Percentiles rank a stretch among this genome's conserved stretches.
These are phyloP conservation scores for Piscicola geometra DNA, from an alignment of 2,888 invertebrate genomes.

Conservation along the genomic window DNA sequence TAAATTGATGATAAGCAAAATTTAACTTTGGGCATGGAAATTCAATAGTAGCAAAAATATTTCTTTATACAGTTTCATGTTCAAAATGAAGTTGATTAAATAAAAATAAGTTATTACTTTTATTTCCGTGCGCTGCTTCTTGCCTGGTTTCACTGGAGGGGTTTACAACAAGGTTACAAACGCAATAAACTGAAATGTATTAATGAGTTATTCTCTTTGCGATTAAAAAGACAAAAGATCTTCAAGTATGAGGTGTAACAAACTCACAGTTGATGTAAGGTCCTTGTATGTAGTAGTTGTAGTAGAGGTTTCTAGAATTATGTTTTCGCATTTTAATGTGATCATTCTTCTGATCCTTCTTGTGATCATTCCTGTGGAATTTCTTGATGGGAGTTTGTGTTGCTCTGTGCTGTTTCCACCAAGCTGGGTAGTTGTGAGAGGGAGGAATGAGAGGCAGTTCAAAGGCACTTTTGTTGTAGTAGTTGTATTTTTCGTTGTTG, in stretches of 20 bases:
- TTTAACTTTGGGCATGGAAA: too few relatives aligned
- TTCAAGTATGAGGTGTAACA: too few relatives aligned
- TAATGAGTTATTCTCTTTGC: too few relatives aligned
- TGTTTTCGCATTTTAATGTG: background rate
- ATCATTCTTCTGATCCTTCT: background rate
- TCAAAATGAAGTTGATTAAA: too few relatives aligned
- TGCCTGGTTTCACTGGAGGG: conserved; percentile 1
- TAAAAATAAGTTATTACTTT: too few relatives aligned
- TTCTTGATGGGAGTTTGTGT: background rate
- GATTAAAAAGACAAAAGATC: too few relatives aligned
- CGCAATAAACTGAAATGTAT: too few relatives aligned
- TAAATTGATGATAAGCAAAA: too few relatives aligned
- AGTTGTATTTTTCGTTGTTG: background rate
- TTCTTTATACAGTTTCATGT: too few relatives aligned
- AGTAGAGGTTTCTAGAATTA: background rate
- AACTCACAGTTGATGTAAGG: background rate
- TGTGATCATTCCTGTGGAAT: background rate
- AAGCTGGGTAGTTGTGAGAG: background rate
- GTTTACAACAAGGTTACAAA: too few relatives aligned
- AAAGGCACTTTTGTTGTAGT: background rate
- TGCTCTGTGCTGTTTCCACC: background rate
- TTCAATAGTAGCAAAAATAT: too few relatives aligned
- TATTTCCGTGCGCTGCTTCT: background rate
- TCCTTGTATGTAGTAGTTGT: conserved; percentile 6
- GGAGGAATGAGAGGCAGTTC: too few relatives aligned